phyloP scores from a whole-genome alignment of 2,797 vertebrate genomes.

The Aphelocoma californica region DNA sequence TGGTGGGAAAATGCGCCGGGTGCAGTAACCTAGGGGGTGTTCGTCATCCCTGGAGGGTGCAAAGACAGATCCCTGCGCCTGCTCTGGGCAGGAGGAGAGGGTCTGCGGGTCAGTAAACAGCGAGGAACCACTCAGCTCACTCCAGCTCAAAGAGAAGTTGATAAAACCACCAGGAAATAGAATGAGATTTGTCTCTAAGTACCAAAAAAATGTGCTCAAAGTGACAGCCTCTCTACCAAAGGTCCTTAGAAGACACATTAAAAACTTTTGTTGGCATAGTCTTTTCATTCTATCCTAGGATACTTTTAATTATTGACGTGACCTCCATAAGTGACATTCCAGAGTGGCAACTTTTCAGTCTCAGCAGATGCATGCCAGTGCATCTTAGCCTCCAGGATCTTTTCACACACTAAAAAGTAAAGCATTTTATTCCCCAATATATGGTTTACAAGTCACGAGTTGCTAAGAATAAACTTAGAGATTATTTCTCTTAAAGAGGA shows the following conservation, averaged over 20 bases:
- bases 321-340: not conserved
- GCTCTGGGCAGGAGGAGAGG: fast-evolving
- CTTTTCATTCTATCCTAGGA: not conserved
- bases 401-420: not conserved
- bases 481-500: not conserved
- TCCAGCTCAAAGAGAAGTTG: not conserved
- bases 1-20: not conserved
- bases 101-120: fast-evolving
- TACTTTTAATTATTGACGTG: not conserved
- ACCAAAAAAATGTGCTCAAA: not conserved
- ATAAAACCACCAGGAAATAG: not conserved
- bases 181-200: not conserved
- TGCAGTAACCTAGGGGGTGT: fast-evolving
- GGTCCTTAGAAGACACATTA: not conserved
- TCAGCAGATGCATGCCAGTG: not conserved
- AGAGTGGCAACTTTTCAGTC: not conserved
- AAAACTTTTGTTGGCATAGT: not conserved
- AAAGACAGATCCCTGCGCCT: fast-evolving
- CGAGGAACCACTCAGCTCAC: fast-evolving
- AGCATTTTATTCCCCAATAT: not conserved
- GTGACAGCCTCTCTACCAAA: not conserved
- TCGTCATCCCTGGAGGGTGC: no score
- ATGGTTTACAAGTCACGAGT: not conserved
- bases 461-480: not conserved
- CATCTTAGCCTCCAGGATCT: not conserved